Conservation (phyloP, 1,140 invertebrate genomes). For the Nylanderia fulva region DNA sequence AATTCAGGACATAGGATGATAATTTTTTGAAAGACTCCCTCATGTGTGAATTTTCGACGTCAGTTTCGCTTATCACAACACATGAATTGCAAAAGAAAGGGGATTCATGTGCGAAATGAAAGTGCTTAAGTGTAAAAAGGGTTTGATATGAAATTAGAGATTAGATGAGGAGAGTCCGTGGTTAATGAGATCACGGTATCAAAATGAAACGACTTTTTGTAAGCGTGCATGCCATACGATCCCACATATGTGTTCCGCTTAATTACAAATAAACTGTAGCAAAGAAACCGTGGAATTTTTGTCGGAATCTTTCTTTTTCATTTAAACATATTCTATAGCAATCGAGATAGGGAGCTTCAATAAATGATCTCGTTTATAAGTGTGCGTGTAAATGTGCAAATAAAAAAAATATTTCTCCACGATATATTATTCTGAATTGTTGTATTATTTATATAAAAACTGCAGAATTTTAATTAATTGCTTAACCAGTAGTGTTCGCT, state of each 20-base stretch:
- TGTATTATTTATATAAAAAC: neutral
- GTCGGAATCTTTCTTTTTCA: neutral
- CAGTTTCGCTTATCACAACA: neutral
- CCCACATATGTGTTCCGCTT: neutral
- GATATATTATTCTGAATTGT: neutral
- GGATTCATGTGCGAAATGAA: neutral
- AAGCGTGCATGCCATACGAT: neutral
- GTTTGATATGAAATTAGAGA: constrained; percentile 17
- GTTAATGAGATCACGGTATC: neutral
- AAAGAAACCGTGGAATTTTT: neutral
- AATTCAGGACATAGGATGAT: neutral
- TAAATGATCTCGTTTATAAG: neutral
- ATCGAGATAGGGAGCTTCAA: neutral
- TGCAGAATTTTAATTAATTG: constrained; percentile 13
- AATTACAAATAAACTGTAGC: neutral
- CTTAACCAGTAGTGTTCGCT: neutral
- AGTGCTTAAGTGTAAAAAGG: neutral
- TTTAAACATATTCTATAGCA: neutral
- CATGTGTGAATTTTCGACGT: neutral
- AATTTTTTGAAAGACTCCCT: neutral
- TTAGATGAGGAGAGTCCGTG: neutral
- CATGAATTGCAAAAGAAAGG: neutral
- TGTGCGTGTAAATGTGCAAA: neutral
- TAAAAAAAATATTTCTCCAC: neutral
- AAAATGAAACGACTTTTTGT: neutral